phyloP scores from a whole-genome alignment of 2,797 vertebrate genomes.

The Pempheris klunzingeri region DNA sequence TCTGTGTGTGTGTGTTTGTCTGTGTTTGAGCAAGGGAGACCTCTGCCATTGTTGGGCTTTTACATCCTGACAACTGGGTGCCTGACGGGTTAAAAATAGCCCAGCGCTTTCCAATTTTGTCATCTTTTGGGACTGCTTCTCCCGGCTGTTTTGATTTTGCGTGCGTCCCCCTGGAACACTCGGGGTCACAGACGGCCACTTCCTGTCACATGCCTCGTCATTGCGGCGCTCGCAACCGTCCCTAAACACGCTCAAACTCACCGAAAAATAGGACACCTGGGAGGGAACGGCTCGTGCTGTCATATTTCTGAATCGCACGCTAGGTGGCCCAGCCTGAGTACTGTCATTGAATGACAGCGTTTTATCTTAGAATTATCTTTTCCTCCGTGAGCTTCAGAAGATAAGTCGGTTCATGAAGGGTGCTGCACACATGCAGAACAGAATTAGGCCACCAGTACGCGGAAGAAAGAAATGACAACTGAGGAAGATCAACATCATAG shows the following conservation, averaged over 20 bases:
- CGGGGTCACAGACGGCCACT: slow-evolving; percentile 70
- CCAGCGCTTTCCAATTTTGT: slow-evolving; percentile 80
- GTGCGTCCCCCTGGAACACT: slow-evolving; percentile 69
- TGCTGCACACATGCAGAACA: slow-evolving; percentile 52
- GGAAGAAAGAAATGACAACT: slow-evolving; percentile 18
- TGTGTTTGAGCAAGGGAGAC: slow-evolving; percentile 63
- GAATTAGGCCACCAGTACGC: slow-evolving; percentile 70
- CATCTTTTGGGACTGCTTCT: slow-evolving; percentile 66
- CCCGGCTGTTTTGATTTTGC: slow-evolving; percentile 70
- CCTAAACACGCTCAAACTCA: slow-evolving; percentile 24
- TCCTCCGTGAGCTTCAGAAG: slow-evolving; percentile 39
- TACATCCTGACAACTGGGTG: slow-evolving; percentile 79
- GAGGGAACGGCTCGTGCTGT: slow-evolving; percentile 56
- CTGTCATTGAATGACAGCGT: slow-evolving; percentile 53
- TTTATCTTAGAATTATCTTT: slow-evolving; percentile 42
- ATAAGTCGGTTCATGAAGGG: slow-evolving; percentile 26
- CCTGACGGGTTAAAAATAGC: slow-evolving; percentile 81
- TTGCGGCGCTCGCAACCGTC: slow-evolving; percentile 30
- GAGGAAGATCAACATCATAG: slow-evolving; percentile 12
- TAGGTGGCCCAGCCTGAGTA: slow-evolving; percentile 45
- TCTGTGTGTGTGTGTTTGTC: slow-evolving; percentile 25
- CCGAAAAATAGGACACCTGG: slow-evolving; percentile 50
- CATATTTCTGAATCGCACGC: slow-evolving; percentile 40
- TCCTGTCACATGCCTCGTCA: slow-evolving; percentile 76
- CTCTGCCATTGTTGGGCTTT: slow-evolving; percentile 80